Conservation (phyloP, 2,797 vertebrate species). For the Myripristis murdjan region DNA sequence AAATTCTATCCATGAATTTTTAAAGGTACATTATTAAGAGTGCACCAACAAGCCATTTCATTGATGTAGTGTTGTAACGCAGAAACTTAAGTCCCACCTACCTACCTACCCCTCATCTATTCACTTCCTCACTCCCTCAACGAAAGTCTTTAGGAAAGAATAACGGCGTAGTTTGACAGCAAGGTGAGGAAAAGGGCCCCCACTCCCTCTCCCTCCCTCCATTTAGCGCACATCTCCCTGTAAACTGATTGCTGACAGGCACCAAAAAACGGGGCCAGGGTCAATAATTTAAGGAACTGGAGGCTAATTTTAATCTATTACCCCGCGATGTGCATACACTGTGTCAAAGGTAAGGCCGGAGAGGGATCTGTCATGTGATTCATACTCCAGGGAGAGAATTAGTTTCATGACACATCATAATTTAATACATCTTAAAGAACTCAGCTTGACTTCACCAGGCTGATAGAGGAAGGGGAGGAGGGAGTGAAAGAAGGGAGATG, state of each 20-base stretch:
- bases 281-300: slow-evolving; percentile 84
- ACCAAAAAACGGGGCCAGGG: slow-evolving; percentile 61
- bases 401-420: slow-evolving; percentile 85
- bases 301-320: slow-evolving; percentile 86
- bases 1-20: slow-evolving; percentile 78
- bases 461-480: slow-evolving; percentile 49
- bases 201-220: slow-evolving; percentile 31
- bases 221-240: slow-evolving; percentile 53
- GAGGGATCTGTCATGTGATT: slow-evolving; percentile 85
- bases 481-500: slow-evolving; percentile 43
- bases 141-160: slow-evolving; percentile 59
- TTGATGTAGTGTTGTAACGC: slow-evolving; percentile 51
- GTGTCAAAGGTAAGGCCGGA: slow-evolving; percentile 81
- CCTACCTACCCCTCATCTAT: slow-evolving; percentile 31
- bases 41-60: slow-evolving; percentile 76
- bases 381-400: slow-evolving; percentile 79
- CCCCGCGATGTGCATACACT: slow-evolving; percentile 77
- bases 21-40: slow-evolving; percentile 76
- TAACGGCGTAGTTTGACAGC: slow-evolving; percentile 67
- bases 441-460: slow-evolving; percentile 75
- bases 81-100: slow-evolving; percentile 46
- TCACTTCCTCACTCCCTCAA: slow-evolving; percentile 25
- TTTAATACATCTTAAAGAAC: slow-evolving; percentile 87
- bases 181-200: slow-evolving; percentile 49
- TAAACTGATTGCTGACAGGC: slow-evolving; percentile 75